phyloP scores from a whole-genome alignment of 2,113 vertebrate genomes.

The Xiphias gladius region DNA sequence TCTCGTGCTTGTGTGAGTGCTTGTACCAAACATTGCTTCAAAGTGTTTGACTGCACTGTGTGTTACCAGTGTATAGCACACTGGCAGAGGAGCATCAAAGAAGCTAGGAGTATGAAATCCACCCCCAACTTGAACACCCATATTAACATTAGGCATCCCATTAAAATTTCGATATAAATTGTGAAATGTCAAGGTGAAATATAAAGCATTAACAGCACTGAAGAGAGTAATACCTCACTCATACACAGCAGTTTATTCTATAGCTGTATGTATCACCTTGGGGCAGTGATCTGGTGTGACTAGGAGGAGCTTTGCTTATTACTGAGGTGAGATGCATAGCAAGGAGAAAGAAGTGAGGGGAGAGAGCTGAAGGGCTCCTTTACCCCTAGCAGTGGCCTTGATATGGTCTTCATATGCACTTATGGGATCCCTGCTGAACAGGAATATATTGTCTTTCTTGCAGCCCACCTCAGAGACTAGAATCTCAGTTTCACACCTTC shows the following conservation, averaged over 20 bases:
- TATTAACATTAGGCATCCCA: neutral
- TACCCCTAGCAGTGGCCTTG: conserved; percentile 9
- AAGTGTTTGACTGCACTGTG: too few species aligned
- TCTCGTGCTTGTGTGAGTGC: too few species aligned
- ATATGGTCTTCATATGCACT: neutral
- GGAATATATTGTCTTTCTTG: conserved; percentile 1
- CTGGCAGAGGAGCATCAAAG: too few species aligned
- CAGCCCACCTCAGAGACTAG: neutral
- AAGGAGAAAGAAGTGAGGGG: neutral
- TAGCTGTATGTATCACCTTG: conserved; percentile 3
- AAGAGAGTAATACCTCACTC: neutral
- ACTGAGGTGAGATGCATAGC: neutral
- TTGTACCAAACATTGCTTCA: neutral
- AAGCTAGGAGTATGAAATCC: too few species aligned
- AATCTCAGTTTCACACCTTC: neutral
- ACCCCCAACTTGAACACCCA: too few species aligned
- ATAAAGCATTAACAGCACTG: neutral
- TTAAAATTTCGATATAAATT: neutral
- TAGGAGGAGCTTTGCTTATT: conserved; percentile 22
- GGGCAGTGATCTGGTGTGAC: neutral
- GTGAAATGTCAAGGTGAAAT: neutral
- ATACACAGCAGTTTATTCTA: neutral
- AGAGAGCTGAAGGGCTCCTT: neutral
- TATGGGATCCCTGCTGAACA: neutral
- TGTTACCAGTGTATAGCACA: too few species aligned